Base-by-base conservation (phyloP, 1,140 invertebrate species). In the Aphelenchoides avenae region DNA sequence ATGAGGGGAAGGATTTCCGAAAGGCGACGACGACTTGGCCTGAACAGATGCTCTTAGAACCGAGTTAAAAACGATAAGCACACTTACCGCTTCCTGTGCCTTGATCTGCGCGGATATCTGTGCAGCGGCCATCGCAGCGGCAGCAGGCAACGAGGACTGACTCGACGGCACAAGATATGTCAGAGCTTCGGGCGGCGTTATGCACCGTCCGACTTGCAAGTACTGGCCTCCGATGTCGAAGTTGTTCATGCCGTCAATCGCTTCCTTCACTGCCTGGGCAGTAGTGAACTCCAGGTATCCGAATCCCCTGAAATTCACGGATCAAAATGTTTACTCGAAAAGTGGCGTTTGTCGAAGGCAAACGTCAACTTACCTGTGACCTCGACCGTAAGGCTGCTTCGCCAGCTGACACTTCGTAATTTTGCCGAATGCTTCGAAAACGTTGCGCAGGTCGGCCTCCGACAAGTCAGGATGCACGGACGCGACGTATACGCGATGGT, bases 401-500 rank as follows among this genome's bases (percentile, higher is more conserved):
- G 74, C 73, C 24, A 78, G 34, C 41, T 75, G 53, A 27, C 62
- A 65, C 36, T 57, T 69, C 18, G 73, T 66, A 55, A 98, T 94
- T 31, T 88, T 88, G 1, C 94, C 94, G 81, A 99, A 99, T 3
- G 94, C 92, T 82, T 97, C 93, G 80, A 99, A 99, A n/a, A 99
- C 93, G 77, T 90, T 94, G 79, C 95, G 91, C 43, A 99, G 92
- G 77, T 99, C 94, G 43, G 89, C 88, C 78, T 97, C 93, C 0
- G 87, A 90, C 15, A 98, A 81, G 79, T 97, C 92, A 26, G 88
- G 88, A 82, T 98, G 93, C 65, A 99, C 91, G 13, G 90, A 94
- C 4, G 94, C 89, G n/a, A 98, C 87, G 78, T 96, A 98, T 67
- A 97, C 95, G 44, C 95, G 84, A 81, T 96, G 95, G 77, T 92